Evolutionary conservation across 2,113 vertebrate genomes (phyloP).

Genomic region (Zeus faber): DNA sequence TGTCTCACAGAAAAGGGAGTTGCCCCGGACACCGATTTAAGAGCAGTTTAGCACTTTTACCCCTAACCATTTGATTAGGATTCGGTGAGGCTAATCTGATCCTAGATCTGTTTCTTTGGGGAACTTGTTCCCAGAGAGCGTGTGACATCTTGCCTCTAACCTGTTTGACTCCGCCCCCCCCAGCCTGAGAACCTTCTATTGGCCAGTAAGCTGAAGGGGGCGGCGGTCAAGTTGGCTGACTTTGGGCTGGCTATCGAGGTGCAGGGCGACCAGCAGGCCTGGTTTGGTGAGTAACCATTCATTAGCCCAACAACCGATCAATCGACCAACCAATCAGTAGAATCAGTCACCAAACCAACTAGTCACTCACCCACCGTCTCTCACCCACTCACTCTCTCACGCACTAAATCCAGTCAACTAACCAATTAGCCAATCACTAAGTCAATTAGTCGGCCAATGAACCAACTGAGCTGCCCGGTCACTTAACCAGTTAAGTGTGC

Average conservation of each 20-base stretch:
- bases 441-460: background rate
- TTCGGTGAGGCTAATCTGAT: slow-evolving; percentile 67
- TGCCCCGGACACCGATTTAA: slow-evolving; percentile 66
- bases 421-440: background rate
- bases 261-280: slow-evolving; percentile 79
- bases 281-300: slow-evolving; percentile 76
- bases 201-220: slow-evolving; percentile 81
- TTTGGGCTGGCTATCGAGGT: slow-evolving; percentile 81
- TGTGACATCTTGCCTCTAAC: slow-evolving; percentile 70
- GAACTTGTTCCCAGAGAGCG: slow-evolving; percentile 56
- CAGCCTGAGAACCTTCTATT: slow-evolving; percentile 81
- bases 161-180: slow-evolving; percentile 75
- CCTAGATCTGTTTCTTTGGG: slow-evolving; percentile 69
- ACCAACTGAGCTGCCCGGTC: background rate
- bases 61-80: slow-evolving; percentile 54
- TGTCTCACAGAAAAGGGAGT: slow-evolving; percentile 56
- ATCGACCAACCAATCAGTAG: slow-evolving; percentile 8
- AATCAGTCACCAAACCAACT: slow-evolving; percentile 4
- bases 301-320: slow-evolving; percentile 37
- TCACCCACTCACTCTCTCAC: background rate
- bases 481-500: background rate
- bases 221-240: slow-evolving; percentile 80
- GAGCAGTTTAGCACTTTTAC: slow-evolving; percentile 64
- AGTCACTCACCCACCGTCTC: background rate
- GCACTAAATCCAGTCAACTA: slow-evolving; percentile 1